phyloP scores from a whole-genome alignment of 92 coral and sea anemone genomes.

The Porites divaricata region DNA sequence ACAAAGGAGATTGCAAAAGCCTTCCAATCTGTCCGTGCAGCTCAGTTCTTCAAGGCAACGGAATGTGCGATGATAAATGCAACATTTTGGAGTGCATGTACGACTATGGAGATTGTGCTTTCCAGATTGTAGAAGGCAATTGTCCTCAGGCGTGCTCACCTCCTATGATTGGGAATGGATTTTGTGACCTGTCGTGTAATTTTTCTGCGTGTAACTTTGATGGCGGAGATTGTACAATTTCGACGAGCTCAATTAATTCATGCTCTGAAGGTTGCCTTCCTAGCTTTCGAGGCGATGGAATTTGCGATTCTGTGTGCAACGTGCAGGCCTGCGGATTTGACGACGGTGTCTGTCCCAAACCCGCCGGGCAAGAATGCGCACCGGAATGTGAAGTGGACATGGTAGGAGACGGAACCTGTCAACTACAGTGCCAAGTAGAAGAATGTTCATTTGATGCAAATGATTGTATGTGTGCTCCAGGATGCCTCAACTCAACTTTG shows the following conservation, averaged over 20 bases:
- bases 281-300: slow-evolving; percentile 58
- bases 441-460: slow-evolving; percentile 73
- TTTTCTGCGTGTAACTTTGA: slow-evolving; percentile 40
- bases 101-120: slow-evolving; percentile 70
- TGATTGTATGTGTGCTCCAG: slow-evolving; percentile 72
- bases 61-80: slow-evolving; percentile 55
- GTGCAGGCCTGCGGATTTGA: slow-evolving; percentile 60
- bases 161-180: slow-evolving; percentile 62
- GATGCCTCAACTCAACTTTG: slow-evolving; percentile 52
- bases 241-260: neutral
- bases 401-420: slow-evolving; percentile 74
- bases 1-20: slow-evolving; percentile 54
- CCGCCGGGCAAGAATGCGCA: slow-evolving; percentile 51
- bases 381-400: slow-evolving; percentile 50
- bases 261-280: slow-evolving; percentile 56
- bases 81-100: slow-evolving; percentile 56
- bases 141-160: slow-evolving; percentile 61
- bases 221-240: slow-evolving; percentile 46
- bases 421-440: slow-evolving; percentile 54
- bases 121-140: slow-evolving; percentile 11
- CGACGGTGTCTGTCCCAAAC: slow-evolving; percentile 59
- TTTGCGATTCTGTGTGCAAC: slow-evolving; percentile 73
- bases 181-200: slow-evolving; percentile 53
- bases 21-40: slow-evolving; percentile 34
- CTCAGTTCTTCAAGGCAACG: slow-evolving; percentile 49